Evolutionary conservation across 2,113 vertebrate species (phyloP).

Genomic region (Thermophis baileyi): DNA sequence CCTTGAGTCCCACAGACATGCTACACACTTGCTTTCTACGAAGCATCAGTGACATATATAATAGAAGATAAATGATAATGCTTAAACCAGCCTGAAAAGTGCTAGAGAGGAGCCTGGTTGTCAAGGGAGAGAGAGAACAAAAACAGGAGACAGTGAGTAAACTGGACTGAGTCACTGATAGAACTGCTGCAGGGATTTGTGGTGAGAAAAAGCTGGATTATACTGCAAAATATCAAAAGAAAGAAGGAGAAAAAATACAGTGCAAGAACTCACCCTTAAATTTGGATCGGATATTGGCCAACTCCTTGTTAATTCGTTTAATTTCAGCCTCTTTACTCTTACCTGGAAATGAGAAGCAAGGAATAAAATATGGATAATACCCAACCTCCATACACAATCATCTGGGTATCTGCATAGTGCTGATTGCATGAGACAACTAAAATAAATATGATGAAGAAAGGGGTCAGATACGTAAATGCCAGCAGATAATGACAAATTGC

Average conservation of each 20-base stretch:
- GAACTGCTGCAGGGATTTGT: neutral
- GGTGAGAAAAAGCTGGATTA: neutral
- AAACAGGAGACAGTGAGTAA: neutral
- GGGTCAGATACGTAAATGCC: neutral
- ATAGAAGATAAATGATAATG: neutral
- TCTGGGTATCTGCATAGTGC: neutral
- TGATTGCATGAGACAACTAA: neutral
- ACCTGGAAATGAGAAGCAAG: constrained; percentile 65
- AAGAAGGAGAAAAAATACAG: neutral
- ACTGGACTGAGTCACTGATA: constrained; percentile 2
- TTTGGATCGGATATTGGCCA: constrained; percentile 93
- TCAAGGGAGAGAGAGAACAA: neutral
- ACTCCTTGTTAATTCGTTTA: constrained; percentile 91
- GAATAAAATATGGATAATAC: neutral
- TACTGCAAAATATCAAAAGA: neutral
- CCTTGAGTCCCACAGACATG: neutral
- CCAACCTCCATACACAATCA: neutral
- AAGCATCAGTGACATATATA: neutral
- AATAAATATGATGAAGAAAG: neutral
- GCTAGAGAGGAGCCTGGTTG: neutral
- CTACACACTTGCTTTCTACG: neutral
- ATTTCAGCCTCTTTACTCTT: constrained; percentile 95
- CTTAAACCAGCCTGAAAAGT: neutral
- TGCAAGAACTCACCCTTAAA: constrained; percentile 74
- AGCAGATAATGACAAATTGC: neutral